A percentile compares a stretch with the other conserved stretches of the same genome.
Conservation (phyloP, 2,113 vertebrate genomes). For the Alexandromys fortis region DNA sequence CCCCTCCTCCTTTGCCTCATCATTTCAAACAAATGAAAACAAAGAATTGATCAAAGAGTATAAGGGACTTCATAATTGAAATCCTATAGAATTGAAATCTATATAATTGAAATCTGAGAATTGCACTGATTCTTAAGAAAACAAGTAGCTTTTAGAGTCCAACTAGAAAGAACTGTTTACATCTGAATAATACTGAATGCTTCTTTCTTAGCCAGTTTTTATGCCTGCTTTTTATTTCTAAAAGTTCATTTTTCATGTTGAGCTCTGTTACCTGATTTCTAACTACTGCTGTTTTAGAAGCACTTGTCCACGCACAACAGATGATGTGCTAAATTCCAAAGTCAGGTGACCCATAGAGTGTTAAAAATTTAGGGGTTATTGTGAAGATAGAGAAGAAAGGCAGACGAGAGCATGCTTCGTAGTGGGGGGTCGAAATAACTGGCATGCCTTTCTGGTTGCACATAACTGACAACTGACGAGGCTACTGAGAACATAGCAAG, state of each 20-base stretch:
- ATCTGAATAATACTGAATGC: neutral
- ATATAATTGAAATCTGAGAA: neutral
- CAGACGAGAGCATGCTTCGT: neutral
- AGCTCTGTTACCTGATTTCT: neutral
- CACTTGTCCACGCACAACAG: neutral
- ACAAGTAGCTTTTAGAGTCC: neutral
- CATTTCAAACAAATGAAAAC: neutral
- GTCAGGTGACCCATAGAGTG: neutral
- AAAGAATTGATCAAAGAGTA: neutral
- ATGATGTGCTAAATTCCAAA: neutral
- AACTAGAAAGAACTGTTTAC: neutral
- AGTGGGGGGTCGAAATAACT: neutral
- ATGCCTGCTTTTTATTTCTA: conserved; percentile 9
- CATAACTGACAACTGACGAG: neutral
- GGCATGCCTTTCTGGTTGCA: neutral
- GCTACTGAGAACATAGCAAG: neutral
- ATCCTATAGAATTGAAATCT: neutral
- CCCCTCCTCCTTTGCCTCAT: neutral
- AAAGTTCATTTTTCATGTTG: neutral
- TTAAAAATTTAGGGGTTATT: neutral
- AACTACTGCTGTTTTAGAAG: conserved; percentile 22
- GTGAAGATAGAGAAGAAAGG: conserved; percentile 14
- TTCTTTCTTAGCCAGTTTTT: neutral
- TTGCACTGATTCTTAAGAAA: conserved; percentile 41
- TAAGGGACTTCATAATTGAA: neutral